Evolutionary conservation across 2,797 vertebrate genomes (phyloP).

Genomic region (Fratercula arctica): DNA sequence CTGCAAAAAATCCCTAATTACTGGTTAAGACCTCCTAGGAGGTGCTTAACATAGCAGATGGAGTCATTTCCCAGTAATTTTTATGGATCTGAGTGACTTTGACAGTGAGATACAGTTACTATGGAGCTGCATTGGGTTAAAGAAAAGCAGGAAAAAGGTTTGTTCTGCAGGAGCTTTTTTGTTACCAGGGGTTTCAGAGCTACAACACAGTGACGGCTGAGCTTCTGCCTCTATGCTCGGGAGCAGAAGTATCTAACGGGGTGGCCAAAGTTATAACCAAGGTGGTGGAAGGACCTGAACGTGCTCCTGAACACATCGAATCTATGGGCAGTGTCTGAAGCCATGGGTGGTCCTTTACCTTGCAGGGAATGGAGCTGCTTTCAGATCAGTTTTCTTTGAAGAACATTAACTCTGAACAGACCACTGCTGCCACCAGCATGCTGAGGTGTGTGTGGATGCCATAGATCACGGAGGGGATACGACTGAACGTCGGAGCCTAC

Average conservation of each 20-base stretch:
- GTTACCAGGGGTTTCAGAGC: neutral
- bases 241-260: neutral
- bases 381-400: neutral
- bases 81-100: neutral
- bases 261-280: neutral
- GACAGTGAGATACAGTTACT: neutral
- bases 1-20: neutral
- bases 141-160: neutral
- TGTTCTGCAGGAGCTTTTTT: neutral
- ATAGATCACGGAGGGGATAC: rapidly evolving
- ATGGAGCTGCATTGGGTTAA: neutral
- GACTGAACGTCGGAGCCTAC: neutral
- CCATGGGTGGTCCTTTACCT: neutral
- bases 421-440: neutral
- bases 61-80: neutral
- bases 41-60: neutral
- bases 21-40: neutral
- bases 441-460: neutral
- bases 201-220: neutral
- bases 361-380: neutral
- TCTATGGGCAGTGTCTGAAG: neutral
- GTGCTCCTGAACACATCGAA: neutral
- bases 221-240: neutral
- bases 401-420: neutral
- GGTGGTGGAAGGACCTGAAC: neutral